Base-by-base conservation (phyloP, 2,113 vertebrate species). In the Recurvirostra avosetta region DNA sequence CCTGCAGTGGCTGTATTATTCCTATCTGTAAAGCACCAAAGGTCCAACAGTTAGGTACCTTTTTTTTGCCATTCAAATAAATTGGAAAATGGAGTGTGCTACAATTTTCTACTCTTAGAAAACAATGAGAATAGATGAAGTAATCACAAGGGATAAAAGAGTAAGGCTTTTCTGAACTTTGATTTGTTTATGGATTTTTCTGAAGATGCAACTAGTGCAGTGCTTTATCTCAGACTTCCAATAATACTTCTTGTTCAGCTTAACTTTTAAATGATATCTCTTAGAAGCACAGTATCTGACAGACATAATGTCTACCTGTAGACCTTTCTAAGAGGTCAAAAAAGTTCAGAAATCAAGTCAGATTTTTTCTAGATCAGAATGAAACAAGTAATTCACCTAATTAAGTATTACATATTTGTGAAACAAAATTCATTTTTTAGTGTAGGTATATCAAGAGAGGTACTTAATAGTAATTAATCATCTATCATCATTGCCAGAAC, bases 381-480 rank as follows among this genome's bases (percentile, higher is more conserved):
- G 15, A 93, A 95, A 83, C 36, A 76, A 27, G 17, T 61, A 90
- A 78, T 88, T 72, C 22, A 62, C 8, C 43, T 90, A 89, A 96
- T 92, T 58, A 87, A 77, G n/a, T 71, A 38, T 73, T 78, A 92
- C 4, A 58, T 73, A 62, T 74, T 90, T 90, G 38, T 86, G 63
- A 95, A 95, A 88, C 30, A 72, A 90, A 92, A 76, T 45, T 70
- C 45, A 78, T 89, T 85, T 89, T 82, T 27, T 71, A 72, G 41
- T 40, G n/a, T 72, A 94, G 34, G 16, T 87, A 53, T 75, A 95
- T 52, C 65, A 89, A 68, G 53, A 92, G 25, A 86, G 27, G n/a
- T 80, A 77, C 71, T 96, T 90, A 77, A 88, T 17, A 17, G 20
- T 66, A 93, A 94, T 93, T 94, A 94, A 88, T 73, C 55, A 90